Percentiles rank a stretch among this genome's conserved stretches.
Conservation (phyloP, 2,797 vertebrate species). For the Sebastes ruberrimus region DNA sequence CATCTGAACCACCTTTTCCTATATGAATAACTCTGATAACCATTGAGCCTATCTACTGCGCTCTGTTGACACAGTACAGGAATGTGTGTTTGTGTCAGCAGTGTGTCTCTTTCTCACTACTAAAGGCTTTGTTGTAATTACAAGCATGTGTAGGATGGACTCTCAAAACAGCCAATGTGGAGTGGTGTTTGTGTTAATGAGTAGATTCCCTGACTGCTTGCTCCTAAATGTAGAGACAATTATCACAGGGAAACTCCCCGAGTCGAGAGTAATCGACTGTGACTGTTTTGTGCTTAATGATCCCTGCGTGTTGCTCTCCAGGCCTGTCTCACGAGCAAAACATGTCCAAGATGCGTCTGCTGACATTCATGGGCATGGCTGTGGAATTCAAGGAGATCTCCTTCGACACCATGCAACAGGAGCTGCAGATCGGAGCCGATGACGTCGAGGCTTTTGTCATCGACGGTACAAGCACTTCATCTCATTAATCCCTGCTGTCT, state of each 20-base stretch:
- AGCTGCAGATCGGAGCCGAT: conserved; percentile 94
- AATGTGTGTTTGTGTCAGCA: conserved; percentile 69
- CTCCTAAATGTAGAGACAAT: conserved; percentile 57
- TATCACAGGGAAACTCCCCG: conserved; percentile 74
- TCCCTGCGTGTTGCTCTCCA: conserved; percentile 83
- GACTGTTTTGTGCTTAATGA: conserved; percentile 90
- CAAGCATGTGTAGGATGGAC: conserved; percentile 68
- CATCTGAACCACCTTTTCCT: neutral
- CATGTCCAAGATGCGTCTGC: conserved; percentile 97
- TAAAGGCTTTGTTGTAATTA: conserved; percentile 62
- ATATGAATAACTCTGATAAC: neutral
- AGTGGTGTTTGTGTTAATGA: conserved; percentile 73
- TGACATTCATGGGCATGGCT: conserved; percentile 99
- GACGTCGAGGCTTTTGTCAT: conserved; percentile 99
- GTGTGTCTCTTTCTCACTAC: conserved; percentile 34
- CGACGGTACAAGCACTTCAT: conserved; percentile 84
- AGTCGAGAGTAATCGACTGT: conserved; percentile 80
- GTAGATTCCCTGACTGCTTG: conserved; percentile 58
- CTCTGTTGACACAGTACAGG: conserved; percentile 57
- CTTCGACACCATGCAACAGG: conserved; percentile 97
- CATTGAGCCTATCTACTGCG: neutral
- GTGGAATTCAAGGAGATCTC: conserved; percentile 97
- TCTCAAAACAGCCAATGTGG: conserved; percentile 60
- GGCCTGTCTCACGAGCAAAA: conserved; percentile 96
- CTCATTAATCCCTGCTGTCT: neutral